Percentiles rank a stretch among this genome's conserved stretches.
phyloP scores from a whole-genome alignment of 92 coral and sea anemone genomes.

The Pocillopora grandis region DNA sequence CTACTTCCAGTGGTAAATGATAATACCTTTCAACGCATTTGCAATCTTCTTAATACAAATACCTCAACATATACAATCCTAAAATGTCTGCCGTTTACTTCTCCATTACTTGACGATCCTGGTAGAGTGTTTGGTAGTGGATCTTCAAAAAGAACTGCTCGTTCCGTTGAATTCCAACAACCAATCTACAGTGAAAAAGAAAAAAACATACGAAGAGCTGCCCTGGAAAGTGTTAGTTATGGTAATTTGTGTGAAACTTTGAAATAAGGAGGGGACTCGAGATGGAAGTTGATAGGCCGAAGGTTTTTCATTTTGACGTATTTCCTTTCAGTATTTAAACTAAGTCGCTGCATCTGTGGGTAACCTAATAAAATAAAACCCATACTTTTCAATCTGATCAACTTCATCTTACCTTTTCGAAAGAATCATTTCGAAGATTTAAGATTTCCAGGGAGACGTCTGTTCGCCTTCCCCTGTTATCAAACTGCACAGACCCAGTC shows the following conservation, averaged over 20 bases:
- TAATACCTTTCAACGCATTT: no score
- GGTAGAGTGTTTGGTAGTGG: constrained; percentile 13
- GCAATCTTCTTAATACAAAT: neutral
- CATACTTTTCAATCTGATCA: neutral
- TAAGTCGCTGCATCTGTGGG: no score
- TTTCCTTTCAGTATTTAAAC: no score
- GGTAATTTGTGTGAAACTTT: no score
- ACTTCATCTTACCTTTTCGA: constrained; percentile 40
- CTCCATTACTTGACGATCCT: neutral
- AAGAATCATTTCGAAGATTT: constrained; percentile 49
- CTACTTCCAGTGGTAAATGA: no score
- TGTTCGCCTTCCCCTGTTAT: constrained; percentile 48
- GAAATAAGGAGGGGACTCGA: no score
- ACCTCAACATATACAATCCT: constrained; percentile 46
- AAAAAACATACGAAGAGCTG: neutral
- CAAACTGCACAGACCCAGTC: constrained; percentile 72
- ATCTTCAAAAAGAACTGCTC: neutral
- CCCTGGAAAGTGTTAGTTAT: no score
- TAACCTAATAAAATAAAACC: no score
- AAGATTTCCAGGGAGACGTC: constrained; percentile 52
- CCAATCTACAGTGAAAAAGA: constrained; percentile 32
- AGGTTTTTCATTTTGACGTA: no score
- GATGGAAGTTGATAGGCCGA: no score
- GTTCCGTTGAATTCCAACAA: constrained; percentile 4
- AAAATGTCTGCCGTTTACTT: constrained; percentile 53